Evolutionary conservation across 2,797 vertebrate species (phyloP).

Genomic region (Carduelis carduelis): DNA sequence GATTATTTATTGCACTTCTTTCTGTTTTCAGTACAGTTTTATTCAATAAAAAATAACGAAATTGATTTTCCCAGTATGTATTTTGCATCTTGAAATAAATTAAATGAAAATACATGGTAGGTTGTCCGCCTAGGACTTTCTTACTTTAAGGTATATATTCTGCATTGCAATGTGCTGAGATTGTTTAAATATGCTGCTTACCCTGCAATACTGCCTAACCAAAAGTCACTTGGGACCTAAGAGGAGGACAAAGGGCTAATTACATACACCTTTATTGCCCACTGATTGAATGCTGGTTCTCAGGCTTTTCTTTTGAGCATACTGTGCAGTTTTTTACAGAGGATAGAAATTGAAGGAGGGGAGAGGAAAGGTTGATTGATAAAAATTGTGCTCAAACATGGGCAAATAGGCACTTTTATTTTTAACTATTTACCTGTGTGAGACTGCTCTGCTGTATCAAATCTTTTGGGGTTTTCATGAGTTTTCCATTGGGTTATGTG

Average conservation of each 20-base stretch:
- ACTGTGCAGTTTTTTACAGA: neutral
- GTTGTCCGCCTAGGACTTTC: conserved; percentile 22
- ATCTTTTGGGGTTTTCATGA: neutral
- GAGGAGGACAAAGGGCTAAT: neutral
- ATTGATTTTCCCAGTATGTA: neutral
- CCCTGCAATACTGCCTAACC: neutral
- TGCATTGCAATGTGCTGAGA: neutral
- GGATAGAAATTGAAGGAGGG: neutral
- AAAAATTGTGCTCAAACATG: neutral
- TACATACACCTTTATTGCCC: neutral
- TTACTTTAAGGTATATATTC: neutral
- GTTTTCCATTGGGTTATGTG: neutral
- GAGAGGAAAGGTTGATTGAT: neutral
- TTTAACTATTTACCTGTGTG: neutral
- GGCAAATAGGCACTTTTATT: neutral
- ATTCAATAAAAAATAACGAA: conserved; percentile 56
- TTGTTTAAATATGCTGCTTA: conserved; percentile 5
- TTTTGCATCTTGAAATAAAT: conserved; percentile 61
- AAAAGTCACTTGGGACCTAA: neutral
- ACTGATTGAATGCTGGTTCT: neutral
- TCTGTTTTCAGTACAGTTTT: conserved; percentile 20
- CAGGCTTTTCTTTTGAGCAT: neutral
- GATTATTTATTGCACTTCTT: conserved; percentile 64
- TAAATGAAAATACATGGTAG: conserved; percentile 16
- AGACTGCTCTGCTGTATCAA: neutral